Conservation (phyloP, 2,113 vertebrate species). For the Sinocyclocheilus maitianheensis region DNA sequence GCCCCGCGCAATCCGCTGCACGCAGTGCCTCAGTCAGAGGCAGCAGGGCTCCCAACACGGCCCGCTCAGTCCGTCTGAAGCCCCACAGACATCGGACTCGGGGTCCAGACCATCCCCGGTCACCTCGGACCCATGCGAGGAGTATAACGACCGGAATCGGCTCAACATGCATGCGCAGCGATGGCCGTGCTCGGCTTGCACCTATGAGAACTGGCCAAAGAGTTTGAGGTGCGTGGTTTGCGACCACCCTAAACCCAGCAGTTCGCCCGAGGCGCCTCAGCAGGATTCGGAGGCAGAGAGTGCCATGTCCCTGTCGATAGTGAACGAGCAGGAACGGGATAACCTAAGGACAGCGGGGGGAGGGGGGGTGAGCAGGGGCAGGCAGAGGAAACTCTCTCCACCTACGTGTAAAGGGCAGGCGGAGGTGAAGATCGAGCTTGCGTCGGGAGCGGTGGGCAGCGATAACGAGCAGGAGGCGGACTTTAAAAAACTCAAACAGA, state of each 20-base stretch:
- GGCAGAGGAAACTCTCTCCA: constrained; percentile 90
- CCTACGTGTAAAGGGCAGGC: constrained; percentile 83
- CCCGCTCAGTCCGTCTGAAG: constrained; percentile 89
- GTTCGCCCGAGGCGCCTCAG: constrained; percentile 81
- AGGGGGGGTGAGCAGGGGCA: constrained; percentile 76
- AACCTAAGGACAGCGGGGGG: constrained; percentile 81
- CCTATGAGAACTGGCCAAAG: constrained; percentile 94
- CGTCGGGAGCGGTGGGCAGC: constrained; percentile 87
- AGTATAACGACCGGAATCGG: constrained; percentile 97
- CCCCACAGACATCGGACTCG: constrained; percentile 93
- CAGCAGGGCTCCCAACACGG: constrained; percentile 74
- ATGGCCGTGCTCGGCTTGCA: constrained; percentile 94
- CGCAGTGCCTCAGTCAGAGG: constrained; percentile 95
- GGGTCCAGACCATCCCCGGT: constrained; percentile 81
- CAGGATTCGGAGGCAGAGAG: constrained; percentile 83
- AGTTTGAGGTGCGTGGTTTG: constrained; percentile 93
- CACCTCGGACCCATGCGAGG: constrained; percentile 91
- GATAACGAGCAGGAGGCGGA: constrained; percentile 92
- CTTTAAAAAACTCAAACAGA: constrained; percentile 98
- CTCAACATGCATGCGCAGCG: constrained; percentile 88
- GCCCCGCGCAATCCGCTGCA: constrained; percentile 94
- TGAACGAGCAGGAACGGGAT: constrained; percentile 91
- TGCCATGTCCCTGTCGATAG: constrained; percentile 86
- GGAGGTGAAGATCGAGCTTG: constrained; percentile 88
- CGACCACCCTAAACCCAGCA: constrained; percentile 91